Evolutionary conservation across 2,113 vertebrate genomes (phyloP).

Genomic region (Petrocephalus microphthalmus): DNA sequence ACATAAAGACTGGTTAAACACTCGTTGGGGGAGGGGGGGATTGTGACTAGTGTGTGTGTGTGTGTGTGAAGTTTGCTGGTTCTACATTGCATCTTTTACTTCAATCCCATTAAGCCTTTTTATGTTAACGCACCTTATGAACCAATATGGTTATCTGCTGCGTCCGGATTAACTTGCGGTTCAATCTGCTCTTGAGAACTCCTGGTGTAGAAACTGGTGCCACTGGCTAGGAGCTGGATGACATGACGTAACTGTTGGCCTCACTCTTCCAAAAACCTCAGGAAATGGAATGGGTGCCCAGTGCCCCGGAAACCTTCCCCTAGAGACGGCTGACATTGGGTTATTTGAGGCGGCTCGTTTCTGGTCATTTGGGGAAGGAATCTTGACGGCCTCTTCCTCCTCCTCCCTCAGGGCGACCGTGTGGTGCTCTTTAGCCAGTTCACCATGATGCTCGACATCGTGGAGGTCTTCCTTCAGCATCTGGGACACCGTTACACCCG

Average conservation of each 20-base stretch:
- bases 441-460: constrained; percentile 92
- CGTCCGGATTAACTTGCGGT: too few species aligned
- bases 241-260: background rate
- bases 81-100: too few species aligned
- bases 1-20: too few species aligned
- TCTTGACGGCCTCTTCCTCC: background rate
- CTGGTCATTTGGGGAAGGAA: background rate
- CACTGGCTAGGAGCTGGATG: background rate
- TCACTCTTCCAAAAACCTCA: background rate
- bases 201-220: background rate
- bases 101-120: too few species aligned
- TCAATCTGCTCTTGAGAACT: too few species aligned
- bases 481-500: constrained; percentile 77
- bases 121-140: too few species aligned
- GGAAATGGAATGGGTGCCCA: background rate
- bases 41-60: too few species aligned
- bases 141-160: too few species aligned
- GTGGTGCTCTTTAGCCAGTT: constrained; percentile 96
- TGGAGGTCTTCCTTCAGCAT: constrained; percentile 83
- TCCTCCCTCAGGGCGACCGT: constrained; percentile 72
- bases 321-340: background rate
- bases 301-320: background rate
- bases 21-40: too few species aligned
- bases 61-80: too few species aligned
- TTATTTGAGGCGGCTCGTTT: background rate